Evolutionary conservation across 2,888 invertebrate genomes (phyloP), one percentile per base, ranked within the genome.

Genomic region (Malachius bipustulatus): DNA sequence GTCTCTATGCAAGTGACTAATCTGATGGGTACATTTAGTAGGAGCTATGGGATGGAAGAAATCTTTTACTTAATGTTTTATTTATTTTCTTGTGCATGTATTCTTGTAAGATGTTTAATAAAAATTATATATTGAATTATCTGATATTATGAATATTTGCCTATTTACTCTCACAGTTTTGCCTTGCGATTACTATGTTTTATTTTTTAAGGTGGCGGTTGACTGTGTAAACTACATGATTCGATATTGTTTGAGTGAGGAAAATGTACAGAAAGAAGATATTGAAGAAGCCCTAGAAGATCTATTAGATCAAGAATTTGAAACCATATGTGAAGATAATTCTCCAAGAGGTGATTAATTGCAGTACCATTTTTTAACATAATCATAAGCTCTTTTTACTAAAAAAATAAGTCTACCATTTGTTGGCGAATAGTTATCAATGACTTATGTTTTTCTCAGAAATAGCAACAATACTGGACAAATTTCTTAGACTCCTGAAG

Each of bases 301-400:
- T 46, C 62, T 79, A 15, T 73, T 81, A 71, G 79, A 81, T 56
- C 73, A 79, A 50, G 77, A 80, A 50, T 80, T 81, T 57, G 71
- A 78, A 39, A 80, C 79, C 15, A 65, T 75, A 3, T 80, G 80
- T 52, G 77, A 79, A 59, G 81, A 81, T 50, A 67, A 71, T 46
- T 80, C 80, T 9, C 71, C 77, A 14, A 69, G 66, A 60, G 76
- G 75, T 74, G 54, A 35, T 4, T 14, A 11, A 13, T n/a, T n/a
- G n/a, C n/a, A n/a, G n/a, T n/a, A n/a, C n/a, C n/a, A n/a, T n/a
- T n/a, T n/a, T n/a, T n/a, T n/a, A n/a, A n/a, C n/a, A 8, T 8
- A 8, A 9, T 24, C 9, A 24, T 9, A 9, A 24, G 6, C 24
- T 24, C 6, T 24, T 24, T 8, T 9, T 24, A 24, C 9, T 24